Base-by-base conservation (phyloP, 2,888 invertebrate species). In the Polyploca ridens region DNA sequence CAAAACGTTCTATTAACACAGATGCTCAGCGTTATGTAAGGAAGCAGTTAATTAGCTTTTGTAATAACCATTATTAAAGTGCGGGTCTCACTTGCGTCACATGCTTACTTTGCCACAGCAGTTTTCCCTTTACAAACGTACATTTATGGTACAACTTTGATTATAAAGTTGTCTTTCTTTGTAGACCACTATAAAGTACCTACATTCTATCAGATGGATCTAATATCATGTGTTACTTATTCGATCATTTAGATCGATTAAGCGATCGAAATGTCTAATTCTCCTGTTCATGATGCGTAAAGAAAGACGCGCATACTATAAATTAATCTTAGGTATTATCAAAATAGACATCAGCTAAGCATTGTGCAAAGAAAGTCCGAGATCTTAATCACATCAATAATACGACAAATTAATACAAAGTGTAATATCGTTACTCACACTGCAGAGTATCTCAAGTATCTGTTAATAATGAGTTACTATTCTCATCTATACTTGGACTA, bases 11-110 rank as follows among this genome's bases (percentile, higher is more conserved):
- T 82, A 88, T 90, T 91, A 90, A 91, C 92, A 92, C 88, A 91
- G 89, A 90, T 92, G 90, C 82, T 87, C 89, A 89, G 73, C 73
- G 79, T 92, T 92, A 90, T 84, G 82, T 88, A 91, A 92, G 76
- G 72, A 71, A 75, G 74, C 74, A 72, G 75, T 78, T 88, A 88
- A 88, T 89, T 88, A 83, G 76, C 77, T 88, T 86, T 85, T 84
- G 84, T 81, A 84, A 85, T 82, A 77, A 74, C 72, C 70, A 74
- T 78, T 76, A 77, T 83, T 75, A 76, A 76, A 76, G 54, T 54
- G 19, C 77, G 71, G 65, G 59, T 70, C 68, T 75, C 66, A 66
- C 73, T 83, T 84, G 76, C 83, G 72, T 79, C 77, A 82, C 63
- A 65, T 70, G 63, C 67, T 68, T 66, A 64, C 67, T 67, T 64